Evolutionary conservation across 23 tunicate genomes (phyloP).

Genomic region (Halocynthia roretzi): DNA sequence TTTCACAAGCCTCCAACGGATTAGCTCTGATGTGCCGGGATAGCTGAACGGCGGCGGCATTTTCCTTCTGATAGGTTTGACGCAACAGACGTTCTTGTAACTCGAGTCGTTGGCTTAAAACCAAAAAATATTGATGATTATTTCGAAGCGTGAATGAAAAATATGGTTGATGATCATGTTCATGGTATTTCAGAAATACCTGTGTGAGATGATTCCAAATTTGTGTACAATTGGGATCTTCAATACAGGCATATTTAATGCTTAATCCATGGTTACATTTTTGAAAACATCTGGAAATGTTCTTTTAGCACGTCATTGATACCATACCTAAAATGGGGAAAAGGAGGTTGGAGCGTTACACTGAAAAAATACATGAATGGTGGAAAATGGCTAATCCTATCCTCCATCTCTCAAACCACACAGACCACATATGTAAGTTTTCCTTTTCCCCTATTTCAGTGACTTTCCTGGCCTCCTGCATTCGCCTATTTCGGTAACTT

Average conservation of each 20-base stretch:
- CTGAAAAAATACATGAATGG: too few relatives aligned
- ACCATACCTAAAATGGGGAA: too few relatives aligned
- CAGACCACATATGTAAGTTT: too few relatives aligned
- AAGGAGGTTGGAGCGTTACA: too few relatives aligned
- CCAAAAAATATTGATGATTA: not conserved
- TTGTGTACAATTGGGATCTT: slow-evolving; percentile 79
- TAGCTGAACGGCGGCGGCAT: slow-evolving; percentile 3
- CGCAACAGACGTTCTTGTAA: slow-evolving; percentile 59
- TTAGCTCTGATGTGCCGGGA: slow-evolving; percentile 2
- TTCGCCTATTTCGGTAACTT: too few relatives aligned
- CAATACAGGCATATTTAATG: slow-evolving; percentile 53
- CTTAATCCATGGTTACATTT: too few relatives aligned
- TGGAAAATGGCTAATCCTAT: too few relatives aligned
- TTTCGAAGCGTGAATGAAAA: not conserved
- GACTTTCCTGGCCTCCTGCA: too few relatives aligned
- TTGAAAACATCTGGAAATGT: too few relatives aligned
- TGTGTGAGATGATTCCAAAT: slow-evolving; percentile 90
- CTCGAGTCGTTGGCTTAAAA: slow-evolving; percentile 64
- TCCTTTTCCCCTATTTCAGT: too few relatives aligned
- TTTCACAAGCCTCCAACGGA: slow-evolving; percentile 86
- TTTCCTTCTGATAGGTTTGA: slow-evolving; percentile 49
- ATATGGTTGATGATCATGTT: not conserved
- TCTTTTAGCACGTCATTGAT: too few relatives aligned
- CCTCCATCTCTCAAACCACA: too few relatives aligned
- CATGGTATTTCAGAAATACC: slow-evolving; percentile 14